Evolutionary conservation across 2,113 vertebrate species (phyloP).

Genomic region (Emydura subglobosa): DNA sequence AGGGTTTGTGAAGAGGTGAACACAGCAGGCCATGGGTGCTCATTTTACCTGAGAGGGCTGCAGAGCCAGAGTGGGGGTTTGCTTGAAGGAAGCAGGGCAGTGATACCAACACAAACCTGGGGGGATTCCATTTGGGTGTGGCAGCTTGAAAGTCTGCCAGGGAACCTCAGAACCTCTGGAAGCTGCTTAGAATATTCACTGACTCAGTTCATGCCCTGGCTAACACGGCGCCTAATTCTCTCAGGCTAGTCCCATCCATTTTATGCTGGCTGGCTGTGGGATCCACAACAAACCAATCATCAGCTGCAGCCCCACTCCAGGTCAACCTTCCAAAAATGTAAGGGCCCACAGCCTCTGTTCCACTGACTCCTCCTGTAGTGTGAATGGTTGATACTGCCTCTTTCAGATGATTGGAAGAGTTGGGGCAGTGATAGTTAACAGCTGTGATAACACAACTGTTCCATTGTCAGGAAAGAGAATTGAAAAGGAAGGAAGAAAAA

Average conservation of each 20-base stretch:
- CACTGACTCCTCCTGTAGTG: not conserved
- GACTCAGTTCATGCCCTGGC: not conserved
- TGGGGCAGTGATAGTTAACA: not conserved
- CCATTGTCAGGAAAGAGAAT: not conserved
- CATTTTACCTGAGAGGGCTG: rapidly evolving
- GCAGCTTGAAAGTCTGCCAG: not conserved
- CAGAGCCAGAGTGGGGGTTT: not conserved
- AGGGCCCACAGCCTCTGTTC: not conserved
- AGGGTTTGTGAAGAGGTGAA: not conserved
- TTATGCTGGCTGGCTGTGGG: not conserved
- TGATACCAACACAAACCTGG: not conserved
- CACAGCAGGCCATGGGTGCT: rapidly evolving
- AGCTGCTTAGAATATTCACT: rapidly evolving
- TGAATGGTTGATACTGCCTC: not conserved
- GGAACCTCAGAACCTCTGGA: rapidly evolving
- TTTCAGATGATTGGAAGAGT: not conserved
- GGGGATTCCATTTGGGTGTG: not conserved
- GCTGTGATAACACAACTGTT: rapidly evolving
- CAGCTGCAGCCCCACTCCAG: not conserved
- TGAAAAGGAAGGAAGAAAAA: not conserved
- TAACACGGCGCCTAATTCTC: rapidly evolving
- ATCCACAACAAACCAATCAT: not conserved
- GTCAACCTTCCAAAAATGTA: not conserved
- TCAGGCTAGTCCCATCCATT: not conserved
- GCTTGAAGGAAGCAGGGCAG: not conserved